These are phyloP conservation scores for Nerophis lumbriciformis DNA, from an alignment of 2,113 vertebrate genomes.

Conservation along the genomic window DNA sequence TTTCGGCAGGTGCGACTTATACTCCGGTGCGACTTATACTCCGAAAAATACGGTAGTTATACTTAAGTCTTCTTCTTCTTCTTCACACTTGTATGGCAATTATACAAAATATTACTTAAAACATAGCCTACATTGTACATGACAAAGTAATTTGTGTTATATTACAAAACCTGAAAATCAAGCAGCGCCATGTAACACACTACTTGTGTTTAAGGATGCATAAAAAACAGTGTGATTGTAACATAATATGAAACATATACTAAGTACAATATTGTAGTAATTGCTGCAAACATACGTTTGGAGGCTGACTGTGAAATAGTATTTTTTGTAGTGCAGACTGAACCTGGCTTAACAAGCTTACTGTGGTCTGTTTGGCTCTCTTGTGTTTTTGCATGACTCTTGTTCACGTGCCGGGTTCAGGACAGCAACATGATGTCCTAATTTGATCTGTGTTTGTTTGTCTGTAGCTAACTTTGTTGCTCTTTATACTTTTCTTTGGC, in stretches of 20 bases:
- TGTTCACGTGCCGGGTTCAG: slow-evolving; percentile 13
- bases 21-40: no score
- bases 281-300: background rate
- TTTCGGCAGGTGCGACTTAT: no score
- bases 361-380: slow-evolving; percentile 8
- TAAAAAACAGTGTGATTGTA: no score
- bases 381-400: slow-evolving; percentile 17
- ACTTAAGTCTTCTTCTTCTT: no score
- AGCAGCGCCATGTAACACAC: no score
- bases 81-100: no score
- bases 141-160: no score
- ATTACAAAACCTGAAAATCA: no score
- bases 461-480: slow-evolving; percentile 8
- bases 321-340: slow-evolving; percentile 1
- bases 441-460: slow-evolving; percentile 24
- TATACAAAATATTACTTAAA: no score
- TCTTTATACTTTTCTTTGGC: slow-evolving; percentile 6
- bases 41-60: no score
- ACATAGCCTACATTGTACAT: no score
- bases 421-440: slow-evolving; percentile 5
- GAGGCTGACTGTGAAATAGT: slow-evolving; percentile 4
- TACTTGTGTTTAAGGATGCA: no score
- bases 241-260: background rate
- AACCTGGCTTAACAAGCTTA: slow-evolving; percentile 9
- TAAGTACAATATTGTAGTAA: background rate